Evolutionary conservation across 2,888 invertebrate genomes (phyloP).

Genomic region (Drosophila lutescens): DNA sequence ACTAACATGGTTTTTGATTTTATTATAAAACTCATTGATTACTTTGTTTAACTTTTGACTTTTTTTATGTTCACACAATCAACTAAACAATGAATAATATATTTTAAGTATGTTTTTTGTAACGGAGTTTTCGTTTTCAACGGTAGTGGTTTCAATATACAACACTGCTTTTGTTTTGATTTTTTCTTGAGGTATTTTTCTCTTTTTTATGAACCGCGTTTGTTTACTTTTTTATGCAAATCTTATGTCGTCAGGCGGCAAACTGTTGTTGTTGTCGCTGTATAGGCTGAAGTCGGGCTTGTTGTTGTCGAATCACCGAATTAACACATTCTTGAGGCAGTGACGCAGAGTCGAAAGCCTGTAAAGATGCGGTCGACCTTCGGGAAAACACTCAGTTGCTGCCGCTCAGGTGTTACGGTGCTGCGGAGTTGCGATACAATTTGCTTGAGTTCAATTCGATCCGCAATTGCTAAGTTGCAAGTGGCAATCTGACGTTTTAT

Average conservation of each 20-base stretch:
- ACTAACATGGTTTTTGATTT: too few species aligned
- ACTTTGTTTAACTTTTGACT: too few species aligned
- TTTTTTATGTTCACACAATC: background rate
- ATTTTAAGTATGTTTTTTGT: too few species aligned
- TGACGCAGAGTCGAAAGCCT: constrained; percentile 64
- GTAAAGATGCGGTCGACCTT: constrained; percentile 75
- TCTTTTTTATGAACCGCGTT: constrained; percentile 26
- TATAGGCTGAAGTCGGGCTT: constrained; percentile 12
- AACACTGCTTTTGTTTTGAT: constrained; percentile 7
- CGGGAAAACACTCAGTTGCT: constrained; percentile 34
- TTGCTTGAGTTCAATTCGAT: constrained; percentile 53
- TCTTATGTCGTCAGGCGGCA: constrained; percentile 35
- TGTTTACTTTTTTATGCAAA: constrained; percentile 71
- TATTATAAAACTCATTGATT: too few species aligned
- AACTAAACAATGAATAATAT: background rate
- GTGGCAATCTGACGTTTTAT: constrained; percentile 27
- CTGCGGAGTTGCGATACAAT: constrained; percentile 6
- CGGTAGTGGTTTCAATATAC: background rate
- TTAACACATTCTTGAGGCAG: constrained; percentile 69
- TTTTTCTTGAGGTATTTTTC: background rate
- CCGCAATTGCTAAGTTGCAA: constrained; percentile 48
- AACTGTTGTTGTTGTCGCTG: constrained; percentile 1
- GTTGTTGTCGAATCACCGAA: constrained; percentile 51
- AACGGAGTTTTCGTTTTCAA: background rate
- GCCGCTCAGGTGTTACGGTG: background rate